Base-by-base conservation (phyloP, 2,888 invertebrate genomes). In the Drosophila pseudotalamancana region DNA sequence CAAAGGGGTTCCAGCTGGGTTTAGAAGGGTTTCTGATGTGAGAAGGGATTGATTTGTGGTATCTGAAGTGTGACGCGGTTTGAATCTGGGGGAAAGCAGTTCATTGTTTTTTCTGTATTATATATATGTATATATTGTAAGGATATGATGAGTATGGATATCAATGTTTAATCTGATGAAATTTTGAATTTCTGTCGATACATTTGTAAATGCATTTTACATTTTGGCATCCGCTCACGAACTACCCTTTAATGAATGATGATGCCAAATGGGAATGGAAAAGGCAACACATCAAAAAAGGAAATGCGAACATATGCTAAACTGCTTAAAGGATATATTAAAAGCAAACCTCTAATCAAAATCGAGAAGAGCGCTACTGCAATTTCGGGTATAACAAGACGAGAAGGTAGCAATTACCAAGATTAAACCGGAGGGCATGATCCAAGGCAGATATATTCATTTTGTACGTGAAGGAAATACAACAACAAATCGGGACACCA, bases 361-460 rank as follows among this genome's bases (percentile, higher is more conserved):
- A 29, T 19, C 5, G 12, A 39, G 59, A 25, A 18, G 4, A n/a
- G 43, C 27, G 27, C 31, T 57, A 59, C 59, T 59, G 35, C 46
- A 72, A 42, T 50, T 59, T 54, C 11, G 18, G 11, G 46, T n/a
- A 51, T 53, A 60, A 51, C 29, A 43, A 68, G 39, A 27, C 4
- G 46, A 6, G 40, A 57, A 57, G 71, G 57, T 55, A 63, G 71
- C 71, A 72, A 72, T 72, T 72, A 74, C 54, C 37, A 29, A 59
- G 32, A 59, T 42, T 63, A 37, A 35, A 42, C 49, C 56, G 50
- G 49, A 49, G 25, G 74, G 34, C 37, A 61, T 83, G 69, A 83
- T 83, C 45, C 53, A 18, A 37, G 40, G 27, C 25, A 53, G 48
- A 56, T 12, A 43, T 14, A 14, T 43, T 59, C 23, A 56, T 25